phyloP scores from a whole-genome alignment of 2,113 vertebrate species.

The Toxotes chatareus region DNA sequence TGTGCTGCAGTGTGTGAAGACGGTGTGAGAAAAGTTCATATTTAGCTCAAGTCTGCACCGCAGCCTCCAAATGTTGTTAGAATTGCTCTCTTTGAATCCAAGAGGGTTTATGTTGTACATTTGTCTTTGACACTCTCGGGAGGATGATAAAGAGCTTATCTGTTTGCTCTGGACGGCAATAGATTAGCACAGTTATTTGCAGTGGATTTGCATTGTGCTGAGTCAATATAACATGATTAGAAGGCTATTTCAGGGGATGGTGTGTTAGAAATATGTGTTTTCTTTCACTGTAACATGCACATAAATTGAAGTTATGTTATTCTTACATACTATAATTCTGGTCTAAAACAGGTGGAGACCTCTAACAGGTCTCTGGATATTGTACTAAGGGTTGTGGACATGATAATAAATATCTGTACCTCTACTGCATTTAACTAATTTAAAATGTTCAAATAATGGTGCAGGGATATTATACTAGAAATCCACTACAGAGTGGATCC shows the following conservation, averaged over 20 bases:
- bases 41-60: not conserved
- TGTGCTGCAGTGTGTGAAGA: not conserved
- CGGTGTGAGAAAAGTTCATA: conserved; percentile 36
- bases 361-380: not conserved
- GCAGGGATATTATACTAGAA: not conserved
- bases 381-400: not conserved
- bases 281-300: conserved; percentile 22
- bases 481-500: not conserved
- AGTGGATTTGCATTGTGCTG: conserved; percentile 48
- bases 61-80: not conserved
- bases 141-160: conserved; percentile 44
- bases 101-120: conserved; percentile 24
- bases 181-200: conserved; percentile 52
- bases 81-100: conserved; percentile 22
- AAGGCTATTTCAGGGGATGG: conserved; percentile 22
- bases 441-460: not conserved
- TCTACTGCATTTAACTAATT: not conserved
- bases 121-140: conserved; percentile 20
- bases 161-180: conserved; percentile 34
- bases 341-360: not conserved
- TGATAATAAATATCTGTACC: not conserved
- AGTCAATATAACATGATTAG: conserved; percentile 50
- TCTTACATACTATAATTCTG: not conserved
- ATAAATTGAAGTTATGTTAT: not conserved
- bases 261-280: conserved; percentile 28